phyloP scores from a whole-genome alignment of 2,888 invertebrate genomes.

The Scaptomyza cyrtandrae region DNA sequence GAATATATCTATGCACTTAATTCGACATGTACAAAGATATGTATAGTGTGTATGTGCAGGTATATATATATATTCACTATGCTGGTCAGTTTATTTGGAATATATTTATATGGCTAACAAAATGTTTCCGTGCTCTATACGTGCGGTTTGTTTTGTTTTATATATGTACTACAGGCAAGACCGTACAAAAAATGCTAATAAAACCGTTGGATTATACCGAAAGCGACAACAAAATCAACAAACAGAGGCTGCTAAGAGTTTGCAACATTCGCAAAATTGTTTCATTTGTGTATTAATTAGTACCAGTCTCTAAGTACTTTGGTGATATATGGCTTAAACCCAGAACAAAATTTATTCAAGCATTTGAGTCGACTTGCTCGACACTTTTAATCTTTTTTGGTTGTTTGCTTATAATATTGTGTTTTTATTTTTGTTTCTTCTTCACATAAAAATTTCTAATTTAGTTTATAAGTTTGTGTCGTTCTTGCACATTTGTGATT shows the following conservation, averaged over 20 bases:
- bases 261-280: background rate
- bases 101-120: slow-evolving; percentile 52
- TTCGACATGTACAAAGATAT: background rate
- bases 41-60: background rate
- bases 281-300: too few species aligned
- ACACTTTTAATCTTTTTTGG: too few species aligned
- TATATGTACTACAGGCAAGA: slow-evolving; percentile 16
- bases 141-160: slow-evolving; percentile 27
- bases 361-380: too few species aligned
- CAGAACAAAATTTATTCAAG: too few species aligned
- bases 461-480: too few species aligned
- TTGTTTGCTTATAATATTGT: too few species aligned
- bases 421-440: too few species aligned
- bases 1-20: slow-evolving; percentile 6
- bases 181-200: slow-evolving; percentile 22
- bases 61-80: slow-evolving; percentile 9
- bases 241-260: background rate
- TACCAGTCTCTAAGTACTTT: too few species aligned
- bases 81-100: slow-evolving; percentile 56
- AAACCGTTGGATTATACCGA: background rate
- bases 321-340: too few species aligned
- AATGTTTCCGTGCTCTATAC: slow-evolving; percentile 20
- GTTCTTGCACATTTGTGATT: too few species aligned
- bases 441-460: too few species aligned
- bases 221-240: slow-evolving; percentile 2